A percentile compares a stretch with the other conserved stretches of the same genome.
Conservation (phyloP, 2,797 vertebrate species). For the Menidia menidia region DNA sequence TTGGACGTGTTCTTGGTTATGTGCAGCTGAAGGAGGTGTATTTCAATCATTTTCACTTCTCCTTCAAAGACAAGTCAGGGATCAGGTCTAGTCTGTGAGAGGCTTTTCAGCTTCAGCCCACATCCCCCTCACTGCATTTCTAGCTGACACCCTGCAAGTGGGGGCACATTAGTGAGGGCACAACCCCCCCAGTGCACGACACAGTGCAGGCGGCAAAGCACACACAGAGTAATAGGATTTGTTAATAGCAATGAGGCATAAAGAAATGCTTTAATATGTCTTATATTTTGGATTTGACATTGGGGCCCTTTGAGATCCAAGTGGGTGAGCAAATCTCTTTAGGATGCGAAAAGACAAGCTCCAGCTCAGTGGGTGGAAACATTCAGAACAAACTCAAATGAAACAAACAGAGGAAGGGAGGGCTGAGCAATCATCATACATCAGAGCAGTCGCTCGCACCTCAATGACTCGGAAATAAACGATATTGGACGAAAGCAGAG, state of each 20-base stretch:
- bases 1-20: slow-evolving; percentile 27
- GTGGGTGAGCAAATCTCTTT: slow-evolving; percentile 71
- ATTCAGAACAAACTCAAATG: slow-evolving; percentile 68
- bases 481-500: slow-evolving; percentile 41
- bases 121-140: slow-evolving; percentile 44
- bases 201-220: slow-evolving; percentile 53
- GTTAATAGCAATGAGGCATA: slow-evolving; percentile 78
- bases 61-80: slow-evolving; percentile 33
- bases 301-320: slow-evolving; percentile 51
- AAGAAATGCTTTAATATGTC: slow-evolving; percentile 72
- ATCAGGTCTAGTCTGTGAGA: slow-evolving; percentile 39
- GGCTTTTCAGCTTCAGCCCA: slow-evolving; percentile 49
- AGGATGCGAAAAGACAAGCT: slow-evolving; percentile 57
- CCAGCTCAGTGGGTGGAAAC: slow-evolving; percentile 59
- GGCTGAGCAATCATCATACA: slow-evolving; percentile 64
- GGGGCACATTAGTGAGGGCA: slow-evolving; percentile 51
- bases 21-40: slow-evolving; percentile 35
- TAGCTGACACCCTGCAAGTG: slow-evolving; percentile 67
- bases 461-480: slow-evolving; percentile 72
- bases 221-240: slow-evolving; percentile 72
- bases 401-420: slow-evolving; percentile 56
- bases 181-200: slow-evolving; percentile 64
- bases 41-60: slow-evolving; percentile 37
- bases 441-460: slow-evolving; percentile 65
- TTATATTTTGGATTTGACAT: slow-evolving; percentile 73